phyloP scores from a whole-genome alignment of 2,113 vertebrate genomes.

The Garra rufa region DNA sequence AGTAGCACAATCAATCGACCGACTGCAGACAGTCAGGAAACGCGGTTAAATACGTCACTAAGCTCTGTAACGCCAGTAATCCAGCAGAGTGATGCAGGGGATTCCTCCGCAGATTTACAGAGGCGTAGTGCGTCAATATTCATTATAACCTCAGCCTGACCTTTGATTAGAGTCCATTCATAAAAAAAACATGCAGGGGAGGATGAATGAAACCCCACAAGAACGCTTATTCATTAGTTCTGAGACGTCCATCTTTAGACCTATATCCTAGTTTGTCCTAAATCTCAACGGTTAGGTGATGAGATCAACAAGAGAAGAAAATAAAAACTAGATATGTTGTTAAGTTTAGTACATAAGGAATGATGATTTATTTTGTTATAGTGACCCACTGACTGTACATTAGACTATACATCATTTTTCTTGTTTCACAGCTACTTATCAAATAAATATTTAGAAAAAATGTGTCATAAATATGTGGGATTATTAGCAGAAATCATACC shows the following conservation, averaged over 20 bases:
- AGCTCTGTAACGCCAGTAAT: background rate
- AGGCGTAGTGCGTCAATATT: slow-evolving; percentile 16
- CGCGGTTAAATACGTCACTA: slow-evolving; percentile 51
- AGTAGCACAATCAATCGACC: slow-evolving; percentile 50
- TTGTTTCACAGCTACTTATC: background rate
- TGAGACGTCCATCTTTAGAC: background rate
- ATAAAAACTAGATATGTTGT: background rate
- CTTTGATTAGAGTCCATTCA: slow-evolving; percentile 47
- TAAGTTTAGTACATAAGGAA: background rate
- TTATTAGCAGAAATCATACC: too few relatives aligned
- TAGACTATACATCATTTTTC: background rate
- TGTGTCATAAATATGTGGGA: too few relatives aligned
- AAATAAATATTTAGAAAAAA: background rate
- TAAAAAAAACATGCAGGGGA: slow-evolving; percentile 4
- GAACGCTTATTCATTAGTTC: background rate
- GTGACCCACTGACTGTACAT: background rate
- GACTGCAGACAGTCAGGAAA: slow-evolving; percentile 43
- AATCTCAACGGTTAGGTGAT: background rate
- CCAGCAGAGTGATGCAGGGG: slow-evolving; percentile 40
- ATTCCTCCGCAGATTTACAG: slow-evolving; percentile 39
- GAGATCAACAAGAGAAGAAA: background rate
- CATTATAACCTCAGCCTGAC: slow-evolving; percentile 46
- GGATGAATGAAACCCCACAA: background rate
- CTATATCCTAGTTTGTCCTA: background rate
- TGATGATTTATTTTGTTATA: background rate